phyloP scores from a whole-genome alignment of 2,113 vertebrate species.

The Strigops habroptila region DNA sequence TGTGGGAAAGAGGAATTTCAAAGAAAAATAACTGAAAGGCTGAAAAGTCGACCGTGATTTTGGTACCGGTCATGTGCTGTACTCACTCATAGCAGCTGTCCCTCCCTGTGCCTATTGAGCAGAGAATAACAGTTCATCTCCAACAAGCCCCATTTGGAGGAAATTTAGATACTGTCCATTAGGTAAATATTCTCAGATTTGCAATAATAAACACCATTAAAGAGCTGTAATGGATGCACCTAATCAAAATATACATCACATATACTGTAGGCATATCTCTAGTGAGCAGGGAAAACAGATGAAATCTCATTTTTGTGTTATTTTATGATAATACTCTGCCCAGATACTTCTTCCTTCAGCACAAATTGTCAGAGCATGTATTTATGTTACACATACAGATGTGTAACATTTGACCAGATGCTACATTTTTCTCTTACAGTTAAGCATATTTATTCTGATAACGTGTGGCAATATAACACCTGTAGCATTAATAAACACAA shows the following conservation, averaged over 20 bases:
- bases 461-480: neutral
- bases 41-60: rapidly evolving
- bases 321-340: neutral
- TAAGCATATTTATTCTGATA: constrained; percentile 44
- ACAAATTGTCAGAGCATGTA: neutral
- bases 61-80: neutral
- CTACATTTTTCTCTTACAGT: neutral
- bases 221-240: neutral
- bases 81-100: neutral
- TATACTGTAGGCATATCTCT: neutral
- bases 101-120: neutral
- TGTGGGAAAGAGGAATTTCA: neutral
- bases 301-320: neutral
- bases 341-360: neutral
- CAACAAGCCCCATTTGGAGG: neutral
- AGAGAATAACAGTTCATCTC: neutral
- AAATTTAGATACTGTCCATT: neutral
- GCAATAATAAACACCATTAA: neutral
- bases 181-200: neutral
- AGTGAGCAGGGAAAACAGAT: neutral
- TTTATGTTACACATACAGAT: neutral
- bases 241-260: neutral
- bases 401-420: neutral
- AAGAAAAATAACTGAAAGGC: neutral
- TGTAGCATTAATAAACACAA: constrained; percentile 22